Base-by-base conservation (phyloP, 2,888 invertebrate genomes). In the Plagodis dolabraria region DNA sequence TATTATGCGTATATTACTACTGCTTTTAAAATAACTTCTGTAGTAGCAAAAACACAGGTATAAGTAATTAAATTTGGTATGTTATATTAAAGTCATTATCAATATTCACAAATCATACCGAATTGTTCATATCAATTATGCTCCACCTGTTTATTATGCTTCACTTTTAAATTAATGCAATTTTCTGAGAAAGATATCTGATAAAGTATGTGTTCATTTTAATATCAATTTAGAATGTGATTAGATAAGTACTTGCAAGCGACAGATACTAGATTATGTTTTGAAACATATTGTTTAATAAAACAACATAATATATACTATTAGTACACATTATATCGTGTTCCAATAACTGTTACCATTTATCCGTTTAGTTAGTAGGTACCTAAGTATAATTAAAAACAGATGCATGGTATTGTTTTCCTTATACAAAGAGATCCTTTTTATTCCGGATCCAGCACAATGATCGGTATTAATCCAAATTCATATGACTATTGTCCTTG, bases 391-490 rank as follows among this genome's bases (percentile, higher is more conserved):
- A 22, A 22, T 22, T 75, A 68, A 72, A 77, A 76, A 79, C 78
- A 82, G 74, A 76, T 72, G 73, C 71, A 72, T 76, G 79, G 86
- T 86, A 86, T 89, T 87, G 87, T 89, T 85, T 83, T 80, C 79
- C 79, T 74, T 76, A 72, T 80, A 87, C 87, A 87, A 87, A 83
- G 85, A 80, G 81, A 83, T 86, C 83, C 85, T 85, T 82, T 79
- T 80, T 78, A 84, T 82, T 80, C 77, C 80, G 75, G 77, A 80
- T 82, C 80, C 77, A 78, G 78, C 69, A 83, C 83, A 86, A 83
- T 85, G 80, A 85, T 84, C 79, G 80, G 84, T 82, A 80, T 84
- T 84, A 82, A 84, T 80, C 79, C 82, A 77, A 22, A 82, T 82
- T 82, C 83, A 83, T 80, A 77, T 77, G 70, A 69, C 83, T 76